Percentiles rank a stretch among this genome's conserved stretches.
These are phyloP conservation scores for Diaprepes abbreviatus DNA, from an alignment of 2,888 invertebrate species.

Conservation along the genomic window DNA sequence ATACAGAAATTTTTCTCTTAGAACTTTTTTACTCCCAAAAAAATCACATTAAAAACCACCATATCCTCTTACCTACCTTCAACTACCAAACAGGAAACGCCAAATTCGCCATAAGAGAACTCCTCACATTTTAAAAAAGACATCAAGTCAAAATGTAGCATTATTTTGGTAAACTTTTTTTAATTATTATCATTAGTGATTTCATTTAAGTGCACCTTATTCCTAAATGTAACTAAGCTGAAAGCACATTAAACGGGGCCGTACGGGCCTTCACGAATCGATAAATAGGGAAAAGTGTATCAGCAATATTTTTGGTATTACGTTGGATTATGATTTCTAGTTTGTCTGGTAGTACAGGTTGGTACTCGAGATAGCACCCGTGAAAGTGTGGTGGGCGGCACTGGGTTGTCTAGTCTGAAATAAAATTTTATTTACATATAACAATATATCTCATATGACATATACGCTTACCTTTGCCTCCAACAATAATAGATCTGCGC, in stretches of 20 bases:
- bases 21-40: too few species aligned
- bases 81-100: neutral
- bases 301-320: slow-evolving; percentile 65
- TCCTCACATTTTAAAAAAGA: slow-evolving; percentile 7
- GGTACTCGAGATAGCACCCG: slow-evolving; percentile 35
- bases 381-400: slow-evolving; percentile 12
- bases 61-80: neutral
- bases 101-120: neutral
- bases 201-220: slow-evolving; percentile 63
- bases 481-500: slow-evolving; percentile 74
- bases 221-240: slow-evolving; percentile 63
- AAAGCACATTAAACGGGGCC: slow-evolving; percentile 59
- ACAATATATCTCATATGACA: too few species aligned
- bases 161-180: slow-evolving; percentile 41
- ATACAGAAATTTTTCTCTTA: too few species aligned
- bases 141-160: slow-evolving; percentile 22
- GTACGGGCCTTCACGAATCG: slow-evolving; percentile 41
- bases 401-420: slow-evolving; percentile 34
- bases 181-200: slow-evolving; percentile 51
- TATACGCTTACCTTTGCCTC: slow-evolving; percentile 63
- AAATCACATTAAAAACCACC: neutral
- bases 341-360: slow-evolving; percentile 22
- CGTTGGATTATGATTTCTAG: slow-evolving; percentile 28
- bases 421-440: neutral
- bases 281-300: slow-evolving; percentile 58